Conservation (phyloP, 1,140 invertebrate species). For the Ceratina australensis region DNA sequence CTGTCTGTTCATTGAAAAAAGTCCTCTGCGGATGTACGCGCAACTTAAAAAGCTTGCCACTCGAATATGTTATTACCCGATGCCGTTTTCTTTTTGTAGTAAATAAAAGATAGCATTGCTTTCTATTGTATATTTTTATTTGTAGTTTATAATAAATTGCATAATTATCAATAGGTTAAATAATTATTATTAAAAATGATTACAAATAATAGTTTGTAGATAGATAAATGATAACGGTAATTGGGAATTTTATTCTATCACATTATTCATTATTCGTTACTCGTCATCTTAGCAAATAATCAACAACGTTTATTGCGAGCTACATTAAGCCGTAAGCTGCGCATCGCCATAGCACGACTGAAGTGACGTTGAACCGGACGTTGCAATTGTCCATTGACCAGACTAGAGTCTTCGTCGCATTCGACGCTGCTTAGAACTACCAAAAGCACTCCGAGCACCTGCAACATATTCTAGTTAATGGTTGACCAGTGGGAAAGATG, state of each 20-base stretch:
- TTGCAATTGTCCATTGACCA: constrained; percentile 81
- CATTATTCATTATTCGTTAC: constrained; percentile 18
- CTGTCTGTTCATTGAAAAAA: too few relatives aligned
- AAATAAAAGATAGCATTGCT: constrained; percentile 51
- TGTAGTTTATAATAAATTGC: constrained; percentile 68
- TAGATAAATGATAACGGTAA: constrained; percentile 66
- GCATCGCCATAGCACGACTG: constrained; percentile 92
- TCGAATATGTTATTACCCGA: not conserved
- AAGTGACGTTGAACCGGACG: constrained; percentile 89
- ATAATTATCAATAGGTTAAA: constrained; percentile 66
- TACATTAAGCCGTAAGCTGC: constrained; percentile 84
- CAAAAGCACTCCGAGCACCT: constrained; percentile 89
- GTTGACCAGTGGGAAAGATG: too few relatives aligned
- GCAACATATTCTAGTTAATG: too few relatives aligned
- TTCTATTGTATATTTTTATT: constrained; percentile 70
- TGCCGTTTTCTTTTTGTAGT: constrained; percentile 20
- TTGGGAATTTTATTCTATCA: constrained; percentile 60
- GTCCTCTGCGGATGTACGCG: not conserved
- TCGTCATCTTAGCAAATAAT: constrained; percentile 58
- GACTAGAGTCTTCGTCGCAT: constrained; percentile 80
- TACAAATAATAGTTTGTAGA: constrained; percentile 73
- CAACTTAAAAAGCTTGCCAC: not conserved
- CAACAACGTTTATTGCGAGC: constrained; percentile 78
- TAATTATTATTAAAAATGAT: constrained; percentile 68
- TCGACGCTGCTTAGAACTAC: constrained; percentile 87